A percentile compares a stretch with the other conserved stretches of the same genome.
These are phyloP conservation scores for Zygothrica quintamaculata DNA, from an alignment of 2,888 invertebrate species.

Conservation along the genomic window DNA sequence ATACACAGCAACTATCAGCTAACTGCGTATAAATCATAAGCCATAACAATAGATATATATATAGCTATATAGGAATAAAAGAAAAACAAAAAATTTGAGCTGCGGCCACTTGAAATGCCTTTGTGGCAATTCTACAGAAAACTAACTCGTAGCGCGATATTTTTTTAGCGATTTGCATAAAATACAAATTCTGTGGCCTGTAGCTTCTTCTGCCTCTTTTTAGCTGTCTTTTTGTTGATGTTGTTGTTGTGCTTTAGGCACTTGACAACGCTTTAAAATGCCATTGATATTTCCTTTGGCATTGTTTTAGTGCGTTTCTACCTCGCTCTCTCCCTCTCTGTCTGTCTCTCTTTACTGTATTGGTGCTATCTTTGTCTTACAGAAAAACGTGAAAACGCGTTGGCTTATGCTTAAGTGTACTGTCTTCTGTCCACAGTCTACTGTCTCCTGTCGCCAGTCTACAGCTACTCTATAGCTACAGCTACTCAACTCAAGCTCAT, in stretches of 20 bases:
- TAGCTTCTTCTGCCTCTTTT: constrained; percentile 17
- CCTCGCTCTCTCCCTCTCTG: background rate
- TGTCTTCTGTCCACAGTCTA: constrained; percentile 5
- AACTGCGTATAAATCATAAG: constrained; percentile 63
- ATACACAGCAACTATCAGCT: constrained; percentile 35
- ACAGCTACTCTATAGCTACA: constrained; percentile 4
- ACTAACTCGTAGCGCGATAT: constrained; percentile 19
- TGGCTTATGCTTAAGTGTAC: constrained; percentile 12
- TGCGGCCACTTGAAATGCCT: constrained; percentile 53
- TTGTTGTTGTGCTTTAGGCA: constrained; percentile 47
- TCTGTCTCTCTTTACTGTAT: constrained; percentile 11
- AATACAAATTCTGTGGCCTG: constrained; percentile 66
- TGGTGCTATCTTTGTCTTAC: no score
- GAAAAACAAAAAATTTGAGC: constrained; percentile 17
- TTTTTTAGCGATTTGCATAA: constrained; percentile 62
- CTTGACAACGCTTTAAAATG: constrained; percentile 75
- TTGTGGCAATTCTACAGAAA: constrained; percentile 59
- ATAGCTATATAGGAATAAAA: constrained; percentile 1
- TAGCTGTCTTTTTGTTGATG: no score
- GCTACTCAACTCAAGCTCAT: constrained; percentile 64
- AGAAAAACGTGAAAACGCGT: constrained; percentile 52
- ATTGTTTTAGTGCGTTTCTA: constrained; percentile 55
- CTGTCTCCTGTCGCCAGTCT: background rate
- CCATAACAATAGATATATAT: constrained; percentile 55
- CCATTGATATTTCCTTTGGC: constrained; percentile 72